Base-by-base conservation (phyloP, 30 jellyfish, hydroid and myxozoan species). In the Phacellophora camtschatica region DNA sequence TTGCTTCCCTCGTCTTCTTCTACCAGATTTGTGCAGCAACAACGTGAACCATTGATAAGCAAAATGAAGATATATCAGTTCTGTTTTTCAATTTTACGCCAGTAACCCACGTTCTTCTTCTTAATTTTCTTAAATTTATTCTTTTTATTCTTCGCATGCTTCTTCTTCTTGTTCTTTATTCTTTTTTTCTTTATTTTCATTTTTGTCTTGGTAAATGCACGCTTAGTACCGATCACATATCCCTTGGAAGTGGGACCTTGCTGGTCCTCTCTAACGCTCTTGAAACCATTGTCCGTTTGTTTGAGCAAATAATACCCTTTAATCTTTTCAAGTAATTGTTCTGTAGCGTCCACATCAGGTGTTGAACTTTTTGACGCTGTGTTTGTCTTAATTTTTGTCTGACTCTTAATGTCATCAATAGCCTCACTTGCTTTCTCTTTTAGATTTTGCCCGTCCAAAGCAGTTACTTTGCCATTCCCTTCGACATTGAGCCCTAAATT, bases 291-390 rank as follows among this genome's bases (percentile, higher is more conserved):
- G 29, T 5, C 61, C 82, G 43, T 67, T 33, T 67, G 19, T 66
- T 67, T 67, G 35, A 67, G 63, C 6, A 67, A 57, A 67, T 16
- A 67, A 24, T 37, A 67, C 4, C 82, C 82, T 32, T 67, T 67
- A 37, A 27, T 10, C 29, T 43, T 66, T 42, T 15, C 65, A 1
- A 12, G n/a, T 11, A 16, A 28, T 46, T 46, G 7, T 5, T 7
- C 51, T 39, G 51, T 39, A 7, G 51, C 51, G 7, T 39, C 51
- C 51, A 5, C 51, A 39, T 39, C 51, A 3, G 91, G 91, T 20
- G 81, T 51, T 16, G 69, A 31, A 43, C 91, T 80, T 31, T 80
- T 80, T 42, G 91, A 29, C 20, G 91, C 91, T 1, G 90, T 61
- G 31, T 55, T 78, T 11, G 82, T 61, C 31, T 78, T 78, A 28